Percentiles rank a stretch among this genome's conserved stretches.
Evolutionary conservation across 2,888 invertebrate genomes (phyloP).

Genomic region (Furcula furcula): DNA sequence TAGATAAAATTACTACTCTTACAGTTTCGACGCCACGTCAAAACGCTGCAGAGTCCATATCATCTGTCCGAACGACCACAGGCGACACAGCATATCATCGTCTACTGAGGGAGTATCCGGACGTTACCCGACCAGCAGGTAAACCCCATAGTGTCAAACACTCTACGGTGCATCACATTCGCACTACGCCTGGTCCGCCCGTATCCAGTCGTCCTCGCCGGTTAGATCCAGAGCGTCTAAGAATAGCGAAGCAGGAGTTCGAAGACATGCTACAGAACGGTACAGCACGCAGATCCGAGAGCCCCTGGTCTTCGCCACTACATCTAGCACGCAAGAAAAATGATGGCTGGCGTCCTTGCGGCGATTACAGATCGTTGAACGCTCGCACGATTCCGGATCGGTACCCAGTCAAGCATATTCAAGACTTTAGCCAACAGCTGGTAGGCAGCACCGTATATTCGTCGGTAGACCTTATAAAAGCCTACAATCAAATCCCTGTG

Average conservation of each 20-base stretch:
- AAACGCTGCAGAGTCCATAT: constrained; percentile 2
- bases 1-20: constrained; percentile 10
- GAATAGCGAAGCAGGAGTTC: constrained; percentile 35
- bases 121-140: constrained; percentile 19
- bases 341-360: constrained; percentile 2
- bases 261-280: constrained; percentile 27
- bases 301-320: background rate
- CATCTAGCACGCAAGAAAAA: constrained; percentile 1
- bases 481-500: background rate
- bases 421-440: constrained; percentile 1
- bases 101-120: constrained; percentile 9
- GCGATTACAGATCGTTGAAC: constrained; percentile 1
- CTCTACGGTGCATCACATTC: constrained; percentile 17
- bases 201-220: constrained; percentile 29
- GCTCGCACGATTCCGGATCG: constrained; percentile 3
- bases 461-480: background rate
- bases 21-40: constrained; percentile 2
- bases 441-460: constrained; percentile 3
- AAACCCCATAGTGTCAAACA: constrained; percentile 6
- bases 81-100: constrained; percentile 9
- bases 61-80: constrained; percentile 11
- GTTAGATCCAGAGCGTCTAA: constrained; percentile 32
- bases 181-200: constrained; percentile 32
- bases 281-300: constrained; percentile 10
- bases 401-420: constrained; percentile 2